Base-by-base conservation (phyloP, 2,113 vertebrate genomes). In the Callaeas wilsoni region DNA sequence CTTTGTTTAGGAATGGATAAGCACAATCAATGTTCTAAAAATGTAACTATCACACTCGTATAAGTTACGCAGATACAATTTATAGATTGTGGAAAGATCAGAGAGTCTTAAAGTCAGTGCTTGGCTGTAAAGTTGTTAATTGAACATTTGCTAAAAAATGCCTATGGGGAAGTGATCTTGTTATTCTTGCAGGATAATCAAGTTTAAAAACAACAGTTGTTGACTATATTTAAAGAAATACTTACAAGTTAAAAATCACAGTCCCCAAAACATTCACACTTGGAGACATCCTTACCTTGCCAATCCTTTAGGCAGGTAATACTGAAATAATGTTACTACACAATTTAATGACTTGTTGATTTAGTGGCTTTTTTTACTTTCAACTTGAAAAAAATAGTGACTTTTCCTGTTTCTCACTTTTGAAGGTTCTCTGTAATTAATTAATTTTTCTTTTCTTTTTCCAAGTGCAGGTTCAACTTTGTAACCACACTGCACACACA, bases 71-170 rank as follows among this genome's bases (percentile, higher is more conserved):
- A 68, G 77, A 79, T 67, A 62, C 9, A 13, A 30, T 62, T 49
- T 68, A 79, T 78, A 60, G 78, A 57, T 52, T 68, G 80, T 32
- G 64, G 41, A 89, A 79, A 79, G 47, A 88, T 90, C 46, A 44
- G 32, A 53, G 60, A 39, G 41, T n/a, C 84, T 91, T 84, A 35
- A 78, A 90, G 57, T 71, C 83, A 46, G 37, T 41, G 23, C 13
- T 14, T 81, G 26, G 44, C 69, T 91, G 70, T 85, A 89, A 94
- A 90, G 49, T 56, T 82, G 73, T 76, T 88, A 84, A 84, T 87
- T 79, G 79, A 94, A 70, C 71, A 71, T 77, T 83, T 94, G 71
- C 27, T 77, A 65, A 79, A 87, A 93, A 95, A 87, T 49, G 39
- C 69, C 78, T 49, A 2, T 16, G 42, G 29, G 87, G 56, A 83